phyloP scores from a whole-genome alignment of 2,888 invertebrate species.

The Poecilus cupreus region DNA sequence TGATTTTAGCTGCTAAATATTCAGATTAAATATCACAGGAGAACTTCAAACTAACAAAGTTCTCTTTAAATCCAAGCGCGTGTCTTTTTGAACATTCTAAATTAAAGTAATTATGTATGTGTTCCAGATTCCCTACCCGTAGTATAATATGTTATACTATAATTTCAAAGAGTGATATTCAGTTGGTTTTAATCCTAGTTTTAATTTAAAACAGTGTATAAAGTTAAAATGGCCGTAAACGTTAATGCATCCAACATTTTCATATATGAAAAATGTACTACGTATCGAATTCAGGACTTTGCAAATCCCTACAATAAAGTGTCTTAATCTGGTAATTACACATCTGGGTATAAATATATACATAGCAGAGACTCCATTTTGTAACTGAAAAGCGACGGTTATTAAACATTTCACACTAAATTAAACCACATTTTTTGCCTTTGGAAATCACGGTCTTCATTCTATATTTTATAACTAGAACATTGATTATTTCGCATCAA shows the following conservation, averaged over 20 bases:
- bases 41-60: background rate
- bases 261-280: background rate
- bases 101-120: conserved; percentile 18
- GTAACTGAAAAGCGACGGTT: too few relatives aligned
- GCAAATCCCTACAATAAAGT: background rate
- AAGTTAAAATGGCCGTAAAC: conserved; percentile 17
- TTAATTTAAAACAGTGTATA: conserved; percentile 36
- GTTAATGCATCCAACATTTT: conserved; percentile 8
- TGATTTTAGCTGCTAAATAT: background rate
- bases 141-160: conserved; percentile 22
- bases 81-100: background rate
- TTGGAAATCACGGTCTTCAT: too few relatives aligned
- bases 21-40: background rate
- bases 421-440: too few relatives aligned
- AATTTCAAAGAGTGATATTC: conserved; percentile 38
- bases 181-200: conserved; percentile 39
- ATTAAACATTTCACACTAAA: too few relatives aligned
- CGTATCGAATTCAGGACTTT: background rate
- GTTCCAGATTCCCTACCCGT: conserved; percentile 8
- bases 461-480: too few relatives aligned
- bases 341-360: background rate
- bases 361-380: too few relatives aligned
- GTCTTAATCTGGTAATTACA: background rate
- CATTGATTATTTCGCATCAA: too few relatives aligned
- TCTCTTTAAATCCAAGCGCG: background rate